These are phyloP conservation scores for Ailuropoda melanoleuca DNA, from an alignment of 2,113 vertebrate genomes.

Conservation along the genomic window DNA sequence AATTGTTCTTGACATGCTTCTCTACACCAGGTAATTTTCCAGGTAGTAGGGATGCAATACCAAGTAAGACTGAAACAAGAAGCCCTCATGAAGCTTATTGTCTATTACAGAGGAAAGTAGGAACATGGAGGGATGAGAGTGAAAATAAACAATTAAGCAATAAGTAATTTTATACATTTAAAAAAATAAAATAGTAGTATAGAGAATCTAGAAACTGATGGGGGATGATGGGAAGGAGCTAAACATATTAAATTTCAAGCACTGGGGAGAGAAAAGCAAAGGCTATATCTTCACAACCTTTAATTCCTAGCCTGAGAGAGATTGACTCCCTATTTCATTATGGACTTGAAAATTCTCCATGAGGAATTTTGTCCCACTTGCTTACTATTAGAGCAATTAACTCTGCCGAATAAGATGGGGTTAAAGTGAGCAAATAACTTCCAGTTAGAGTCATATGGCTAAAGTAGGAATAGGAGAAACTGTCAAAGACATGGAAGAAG, in stretches of 20 bases:
- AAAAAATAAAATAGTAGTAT: neutral
- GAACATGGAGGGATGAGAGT: neutral
- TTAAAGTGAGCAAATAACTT: neutral
- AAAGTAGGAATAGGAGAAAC: neutral
- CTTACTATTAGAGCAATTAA: neutral
- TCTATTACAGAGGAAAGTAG: neutral
- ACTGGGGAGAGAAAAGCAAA: neutral
- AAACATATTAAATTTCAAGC: neutral
- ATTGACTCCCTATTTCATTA: neutral
- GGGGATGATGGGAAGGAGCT: neutral
- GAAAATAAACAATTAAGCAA: neutral
- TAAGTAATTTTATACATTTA: neutral
- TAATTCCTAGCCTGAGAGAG: neutral
- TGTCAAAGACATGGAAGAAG: neutral
- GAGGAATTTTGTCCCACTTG: neutral
- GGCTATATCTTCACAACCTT: neutral
- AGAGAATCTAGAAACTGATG: neutral
- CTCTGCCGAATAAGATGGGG: neutral
- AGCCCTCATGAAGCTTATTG: neutral
- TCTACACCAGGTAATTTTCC: neutral
- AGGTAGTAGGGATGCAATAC: fast-evolving
- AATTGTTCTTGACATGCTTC: neutral
- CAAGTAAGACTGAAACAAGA: fast-evolving
- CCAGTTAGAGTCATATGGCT: neutral
- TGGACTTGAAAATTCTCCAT: neutral